Base-by-base conservation (phyloP, 2,888 invertebrate species). In the Scaptomyza caliginosa region DNA sequence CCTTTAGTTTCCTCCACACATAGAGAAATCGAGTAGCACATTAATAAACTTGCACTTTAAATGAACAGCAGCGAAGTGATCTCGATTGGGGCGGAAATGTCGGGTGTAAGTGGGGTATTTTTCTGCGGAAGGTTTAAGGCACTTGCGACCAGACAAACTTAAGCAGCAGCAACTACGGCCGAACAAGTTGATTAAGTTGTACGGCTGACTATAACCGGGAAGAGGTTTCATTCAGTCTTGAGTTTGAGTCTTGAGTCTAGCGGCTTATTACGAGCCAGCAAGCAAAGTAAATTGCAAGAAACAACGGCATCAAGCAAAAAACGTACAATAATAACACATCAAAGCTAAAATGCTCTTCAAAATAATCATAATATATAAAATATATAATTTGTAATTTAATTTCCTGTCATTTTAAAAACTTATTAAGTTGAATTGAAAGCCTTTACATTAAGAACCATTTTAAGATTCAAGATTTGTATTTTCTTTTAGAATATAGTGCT, bases 231-330 rank as follows among this genome's bases (percentile, higher is more conserved):
- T 70, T 59, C 51, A 51, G 24, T 24, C 34, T 52, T 39, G 23
- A 63, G 80, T 77, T 72, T 66, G 21, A 49, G 21, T 26, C 36
- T 52, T 36, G 19, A 63, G 80, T 81, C 82, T 73, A 67, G 76
- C 67, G 85, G 76, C 85, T 81, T 81, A 81, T 81, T 82, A 81
- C 82, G 70, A 82, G 63, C 85, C 75, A 81, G 42, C 78, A 81
- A 57, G 79, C 79, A 82, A 81, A 82, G 78, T 82, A 81, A 84
- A 65, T 81, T 67, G 73, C 62, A 68, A 65, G 40, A 68, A 74
- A 66, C 67, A 74, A 66, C 67, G 67, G 40, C 43, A 51, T n/a
- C 46, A 54, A 51, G n/a, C 10, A 24, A 23, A 39, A 6, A 28
- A 10, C 5, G 0, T n/a, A 6, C 2, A 13, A 28, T 38, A 8